Evolutionary conservation across 2,113 vertebrate genomes (phyloP), one percentile per base, ranked within the genome.

Genomic region (Eupsittula cactorum): DNA sequence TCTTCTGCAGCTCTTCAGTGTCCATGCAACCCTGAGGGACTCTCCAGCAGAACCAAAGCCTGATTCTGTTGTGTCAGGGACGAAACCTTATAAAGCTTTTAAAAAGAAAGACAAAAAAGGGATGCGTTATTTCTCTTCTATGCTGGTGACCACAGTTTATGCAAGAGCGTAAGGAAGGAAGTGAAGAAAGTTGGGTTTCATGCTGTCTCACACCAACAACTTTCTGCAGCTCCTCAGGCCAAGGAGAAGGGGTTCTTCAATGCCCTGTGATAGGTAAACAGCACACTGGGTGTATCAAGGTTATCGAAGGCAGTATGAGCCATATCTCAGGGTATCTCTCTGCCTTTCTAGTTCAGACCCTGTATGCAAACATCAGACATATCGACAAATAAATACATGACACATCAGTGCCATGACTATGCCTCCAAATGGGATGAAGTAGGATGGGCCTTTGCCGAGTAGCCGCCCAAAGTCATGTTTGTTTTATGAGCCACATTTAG

Each of bases 101-200:
- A 65, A 29, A 91, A 74, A 83, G 33, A 69, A 80, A 42, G 23
- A 42, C 5, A 13, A 41, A 69, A 50, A 35, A 33, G 19, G 11
- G 1, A 18, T 23, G 46, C 8, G 7, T 60, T 59, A 6, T 53
- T 70, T 96, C 71, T 52, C 35, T 82, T 17, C 52, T 52, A 8
- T 74, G 41, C 20, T 71, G 46, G 71, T 75, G 77, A 82, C 92
- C 86, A 69, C 84, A 95, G 57, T 44, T 92, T 88, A 63, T 0
- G 3, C 69, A 96, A 96, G 76, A 71, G 62, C 4, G 9, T 24
- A 64, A 96, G 95, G 93, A 97, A 97, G 97, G 97, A 96, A 97
- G 79, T 97, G 86, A 95, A 89, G 90, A 86, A 96, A 96, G 69
- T 8, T 42, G 29, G 27, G 76, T 24, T 20, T 74, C 5, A 0